phyloP scores from a whole-genome alignment of 2,797 vertebrate species.

The Menidia menidia region DNA sequence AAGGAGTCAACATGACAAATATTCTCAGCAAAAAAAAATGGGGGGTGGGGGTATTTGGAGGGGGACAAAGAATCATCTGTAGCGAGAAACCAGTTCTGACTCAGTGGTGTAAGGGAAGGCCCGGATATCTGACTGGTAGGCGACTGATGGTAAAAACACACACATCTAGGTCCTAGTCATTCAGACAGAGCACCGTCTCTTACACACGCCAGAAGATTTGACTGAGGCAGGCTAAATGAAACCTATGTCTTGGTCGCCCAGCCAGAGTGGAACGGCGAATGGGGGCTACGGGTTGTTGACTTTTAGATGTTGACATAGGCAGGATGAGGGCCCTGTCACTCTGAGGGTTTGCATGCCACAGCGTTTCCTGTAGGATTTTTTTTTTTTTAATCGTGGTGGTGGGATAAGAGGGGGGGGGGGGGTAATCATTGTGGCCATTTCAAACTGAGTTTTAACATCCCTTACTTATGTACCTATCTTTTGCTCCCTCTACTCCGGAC shows the following conservation, averaged over 20 bases:
- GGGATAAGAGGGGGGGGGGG: too few species aligned
- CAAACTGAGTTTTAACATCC: too few species aligned
- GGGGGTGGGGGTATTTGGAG: constrained; percentile 10
- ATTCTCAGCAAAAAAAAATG: neutral
- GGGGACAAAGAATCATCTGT: constrained; percentile 7
- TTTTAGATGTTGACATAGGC: constrained; percentile 49
- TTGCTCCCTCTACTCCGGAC: too few species aligned
- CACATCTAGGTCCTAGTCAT: neutral
- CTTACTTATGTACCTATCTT: too few species aligned
- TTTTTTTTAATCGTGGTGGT: too few species aligned
- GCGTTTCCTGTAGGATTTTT: too few species aligned
- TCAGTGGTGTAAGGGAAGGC: constrained; percentile 15
- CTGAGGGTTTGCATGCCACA: constrained; percentile 19
- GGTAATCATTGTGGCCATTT: too few species aligned
- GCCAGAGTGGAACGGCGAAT: constrained; percentile 34
- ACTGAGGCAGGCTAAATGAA: constrained; percentile 60
- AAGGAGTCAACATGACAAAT: constrained; percentile 2
- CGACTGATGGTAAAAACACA: constrained; percentile 14
- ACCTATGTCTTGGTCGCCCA: constrained; percentile 43
- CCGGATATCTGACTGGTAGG: constrained; percentile 1
- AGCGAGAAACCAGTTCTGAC: constrained; percentile 32
- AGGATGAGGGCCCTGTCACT: constrained; percentile 21
- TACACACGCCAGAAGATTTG: constrained; percentile 43
- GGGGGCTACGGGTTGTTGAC: constrained; percentile 39
- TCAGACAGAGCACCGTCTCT: constrained; percentile 41